These are phyloP conservation scores for Ditylenchus dipsaci DNA, from an alignment of 1,140 invertebrate genomes.

Conservation along the genomic window DNA sequence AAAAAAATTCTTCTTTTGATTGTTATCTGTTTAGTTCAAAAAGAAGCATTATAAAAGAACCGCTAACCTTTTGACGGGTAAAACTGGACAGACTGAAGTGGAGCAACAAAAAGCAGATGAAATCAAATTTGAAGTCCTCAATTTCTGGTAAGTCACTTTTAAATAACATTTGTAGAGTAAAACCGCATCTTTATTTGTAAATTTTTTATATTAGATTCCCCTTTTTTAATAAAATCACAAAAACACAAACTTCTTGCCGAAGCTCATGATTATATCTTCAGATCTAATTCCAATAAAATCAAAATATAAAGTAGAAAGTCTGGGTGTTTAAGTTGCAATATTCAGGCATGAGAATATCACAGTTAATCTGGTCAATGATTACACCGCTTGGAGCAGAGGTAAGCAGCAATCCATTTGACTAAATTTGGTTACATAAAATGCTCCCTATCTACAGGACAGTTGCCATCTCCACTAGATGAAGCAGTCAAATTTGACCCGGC, in stretches of 20 bases:
- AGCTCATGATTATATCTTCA: no score
- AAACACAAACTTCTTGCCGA: no score
- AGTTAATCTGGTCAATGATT: slow-evolving; percentile 86
- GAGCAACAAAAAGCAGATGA: slow-evolving; percentile 69
- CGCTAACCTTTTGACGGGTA: slow-evolving; percentile 87
- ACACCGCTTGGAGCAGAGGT: slow-evolving; percentile 82
- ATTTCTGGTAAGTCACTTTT: slow-evolving; percentile 72
- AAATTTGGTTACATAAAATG: background rate
- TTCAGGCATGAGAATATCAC: slow-evolving; percentile 85
- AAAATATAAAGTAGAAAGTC: no score
- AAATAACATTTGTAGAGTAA: background rate
- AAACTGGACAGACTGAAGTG: slow-evolving; percentile 45
- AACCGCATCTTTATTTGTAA: no score
- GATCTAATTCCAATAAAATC: no score
- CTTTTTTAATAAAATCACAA: no score
- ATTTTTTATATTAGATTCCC: no score
- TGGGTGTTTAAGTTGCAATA: no score
- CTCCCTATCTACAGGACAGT: slow-evolving; percentile 36
- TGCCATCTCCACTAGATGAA: slow-evolving; percentile 44
- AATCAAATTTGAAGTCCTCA: slow-evolving; percentile 79
- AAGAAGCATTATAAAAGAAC: slow-evolving; percentile 80
- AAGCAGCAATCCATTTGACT: slow-evolving; percentile 10
- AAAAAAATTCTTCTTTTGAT: no score
- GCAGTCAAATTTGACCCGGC: slow-evolving; percentile 73
- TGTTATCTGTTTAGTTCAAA: slow-evolving; percentile 65